These are phyloP conservation scores for Eurypyga helias DNA, from an alignment of 2,113 vertebrate genomes.

Conservation along the genomic window DNA sequence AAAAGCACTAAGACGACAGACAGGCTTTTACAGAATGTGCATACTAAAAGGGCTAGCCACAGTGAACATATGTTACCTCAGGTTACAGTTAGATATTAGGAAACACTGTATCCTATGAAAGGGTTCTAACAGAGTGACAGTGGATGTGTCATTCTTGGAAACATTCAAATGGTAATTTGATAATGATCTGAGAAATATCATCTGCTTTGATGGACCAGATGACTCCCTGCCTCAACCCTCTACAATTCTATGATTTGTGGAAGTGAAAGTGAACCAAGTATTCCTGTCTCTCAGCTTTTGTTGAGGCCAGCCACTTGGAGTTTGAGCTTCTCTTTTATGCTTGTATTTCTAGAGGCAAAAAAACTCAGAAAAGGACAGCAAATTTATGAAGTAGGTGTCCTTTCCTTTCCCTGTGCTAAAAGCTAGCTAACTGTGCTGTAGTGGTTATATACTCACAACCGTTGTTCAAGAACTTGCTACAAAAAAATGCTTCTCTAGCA, in stretches of 20 bases:
- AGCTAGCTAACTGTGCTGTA: background rate
- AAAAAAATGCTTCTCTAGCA: background rate
- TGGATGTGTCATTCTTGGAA: fast-evolving
- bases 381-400: background rate
- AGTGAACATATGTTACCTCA: fast-evolving
- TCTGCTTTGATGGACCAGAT: background rate
- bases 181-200: background rate
- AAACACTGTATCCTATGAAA: background rate
- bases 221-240: background rate
- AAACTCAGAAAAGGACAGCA: background rate
- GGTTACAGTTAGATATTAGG: background rate
- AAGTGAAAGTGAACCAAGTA: background rate
- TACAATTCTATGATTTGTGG: background rate
- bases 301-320: background rate
- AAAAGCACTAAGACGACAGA: background rate
- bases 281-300: background rate
- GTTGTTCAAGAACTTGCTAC: background rate
- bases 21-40: background rate
- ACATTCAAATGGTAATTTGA: background rate
- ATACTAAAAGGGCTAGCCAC: background rate
- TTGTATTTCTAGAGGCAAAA: background rate
- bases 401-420: background rate
- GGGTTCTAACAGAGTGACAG: background rate
- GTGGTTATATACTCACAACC: background rate
- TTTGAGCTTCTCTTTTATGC: background rate